Conservation (phyloP, 2,797 vertebrate species). For the Telmatherina bonti region DNA sequence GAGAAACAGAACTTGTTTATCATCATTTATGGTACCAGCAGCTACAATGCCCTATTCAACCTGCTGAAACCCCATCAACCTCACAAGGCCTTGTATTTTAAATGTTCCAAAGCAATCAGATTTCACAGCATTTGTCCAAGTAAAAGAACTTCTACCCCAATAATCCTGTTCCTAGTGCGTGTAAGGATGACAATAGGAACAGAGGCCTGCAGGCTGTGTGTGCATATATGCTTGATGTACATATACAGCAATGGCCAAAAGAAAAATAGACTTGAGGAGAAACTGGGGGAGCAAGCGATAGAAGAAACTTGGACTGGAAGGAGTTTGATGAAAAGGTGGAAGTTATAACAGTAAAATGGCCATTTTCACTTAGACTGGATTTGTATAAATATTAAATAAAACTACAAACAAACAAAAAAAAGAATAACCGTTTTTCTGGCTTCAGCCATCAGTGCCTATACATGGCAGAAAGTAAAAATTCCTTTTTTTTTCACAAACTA, state of each 20-base stretch:
- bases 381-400: too few relatives aligned
- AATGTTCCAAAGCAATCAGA: slow-evolving; percentile 74
- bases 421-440: too few relatives aligned
- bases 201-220: slow-evolving; percentile 45
- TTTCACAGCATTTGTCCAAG: slow-evolving; percentile 72
- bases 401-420: too few relatives aligned
- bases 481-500: too few relatives aligned
- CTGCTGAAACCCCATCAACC: slow-evolving; percentile 57
- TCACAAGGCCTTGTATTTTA: slow-evolving; percentile 54
- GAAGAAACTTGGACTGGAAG: not conserved
- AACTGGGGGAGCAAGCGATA: too few relatives aligned
- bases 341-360: too few relatives aligned
- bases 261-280: too few relatives aligned
- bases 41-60: slow-evolving; percentile 28
- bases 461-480: too few relatives aligned
- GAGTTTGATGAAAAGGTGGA: too few relatives aligned
- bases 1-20: not conserved
- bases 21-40: slow-evolving; percentile 42
- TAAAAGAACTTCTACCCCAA: slow-evolving; percentile 46
- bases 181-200: slow-evolving; percentile 73
- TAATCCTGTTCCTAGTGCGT: slow-evolving; percentile 73
- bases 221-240: not conserved
- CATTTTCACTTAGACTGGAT: too few relatives aligned
- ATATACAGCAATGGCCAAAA: too few relatives aligned
- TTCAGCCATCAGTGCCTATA: too few relatives aligned